These are phyloP conservation scores for Diadophis punctatus DNA, from an alignment of 2,113 vertebrate species.

Conservation along the genomic window DNA sequence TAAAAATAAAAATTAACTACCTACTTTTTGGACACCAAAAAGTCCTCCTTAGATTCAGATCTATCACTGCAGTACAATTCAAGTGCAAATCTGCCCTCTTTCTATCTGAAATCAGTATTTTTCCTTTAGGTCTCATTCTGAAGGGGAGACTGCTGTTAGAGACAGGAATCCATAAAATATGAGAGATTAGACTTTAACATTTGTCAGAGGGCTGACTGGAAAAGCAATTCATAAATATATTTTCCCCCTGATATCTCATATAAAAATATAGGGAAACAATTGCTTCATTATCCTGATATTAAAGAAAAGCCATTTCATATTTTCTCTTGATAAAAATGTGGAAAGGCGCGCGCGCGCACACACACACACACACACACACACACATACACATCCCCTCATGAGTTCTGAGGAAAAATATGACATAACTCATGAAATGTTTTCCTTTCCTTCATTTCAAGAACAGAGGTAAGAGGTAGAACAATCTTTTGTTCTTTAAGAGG, in stretches of 20 bases:
- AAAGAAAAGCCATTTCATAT: not conserved
- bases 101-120: constrained; percentile 47
- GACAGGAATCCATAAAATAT: constrained; percentile 32
- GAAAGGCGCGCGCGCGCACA: not conserved
- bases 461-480: not conserved
- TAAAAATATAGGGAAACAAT: not conserved
- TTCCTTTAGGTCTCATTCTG: constrained; percentile 37
- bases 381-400: not conserved
- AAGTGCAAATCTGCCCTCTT: constrained; percentile 35
- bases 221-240: constrained; percentile 44
- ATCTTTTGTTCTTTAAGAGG: not conserved
- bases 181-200: constrained; percentile 23
- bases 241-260: not conserved
- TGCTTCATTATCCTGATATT: not conserved
- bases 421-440: not conserved
- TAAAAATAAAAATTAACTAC: constrained; percentile 19
- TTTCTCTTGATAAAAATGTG: constrained; percentile 14
- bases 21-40: constrained; percentile 19
- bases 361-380: not conserved
- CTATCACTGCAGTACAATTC: constrained; percentile 36
- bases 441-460: not conserved
- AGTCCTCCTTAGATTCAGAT: constrained; percentile 23
- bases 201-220: constrained; percentile 25
- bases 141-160: constrained; percentile 4
- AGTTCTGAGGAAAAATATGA: not conserved